A percentile compares a stretch with the other conserved stretches of the same genome.
Conservation (phyloP, 2,113 vertebrate genomes). For the Caranx melampygus region DNA sequence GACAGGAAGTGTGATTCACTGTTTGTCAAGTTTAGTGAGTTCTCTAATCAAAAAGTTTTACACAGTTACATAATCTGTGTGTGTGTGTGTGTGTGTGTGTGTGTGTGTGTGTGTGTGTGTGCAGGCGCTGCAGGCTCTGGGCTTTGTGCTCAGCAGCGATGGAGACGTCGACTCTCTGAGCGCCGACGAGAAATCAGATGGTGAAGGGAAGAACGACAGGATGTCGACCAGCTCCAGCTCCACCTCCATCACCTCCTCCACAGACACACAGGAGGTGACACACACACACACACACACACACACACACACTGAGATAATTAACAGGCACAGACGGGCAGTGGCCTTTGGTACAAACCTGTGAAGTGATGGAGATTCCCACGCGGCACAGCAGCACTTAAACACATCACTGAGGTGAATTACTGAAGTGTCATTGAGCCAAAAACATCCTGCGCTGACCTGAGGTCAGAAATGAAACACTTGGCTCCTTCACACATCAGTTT, state of each 20-base stretch:
- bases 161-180: slow-evolving; percentile 90
- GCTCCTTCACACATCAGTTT: too few relatives aligned
- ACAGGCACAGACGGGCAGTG: slow-evolving; percentile 2
- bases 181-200: slow-evolving; percentile 92
- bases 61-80: neutral
- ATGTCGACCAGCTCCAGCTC: slow-evolving; percentile 91
- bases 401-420: too few relatives aligned
- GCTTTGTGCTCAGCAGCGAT: slow-evolving; percentile 91
- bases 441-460: too few relatives aligned
- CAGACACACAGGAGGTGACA: slow-evolving; percentile 90
- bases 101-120: neutral
- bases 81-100: neutral
- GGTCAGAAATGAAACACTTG: too few relatives aligned
- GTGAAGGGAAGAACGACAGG: slow-evolving; percentile 89
- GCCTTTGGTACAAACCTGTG: neutral
- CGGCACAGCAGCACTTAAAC: too few relatives aligned
- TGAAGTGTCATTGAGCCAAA: too few relatives aligned
- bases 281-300: neutral
- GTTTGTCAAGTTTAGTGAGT: too few relatives aligned
- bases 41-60: too few relatives aligned
- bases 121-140: slow-evolving; percentile 95
- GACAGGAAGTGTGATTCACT: too few relatives aligned
- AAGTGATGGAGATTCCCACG: too few relatives aligned
- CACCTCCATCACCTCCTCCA: slow-evolving; percentile 91
- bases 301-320: neutral